Evolutionary conservation across 2,888 invertebrate species (phyloP).

Genomic region (Brachynemurus nebulosus): DNA sequence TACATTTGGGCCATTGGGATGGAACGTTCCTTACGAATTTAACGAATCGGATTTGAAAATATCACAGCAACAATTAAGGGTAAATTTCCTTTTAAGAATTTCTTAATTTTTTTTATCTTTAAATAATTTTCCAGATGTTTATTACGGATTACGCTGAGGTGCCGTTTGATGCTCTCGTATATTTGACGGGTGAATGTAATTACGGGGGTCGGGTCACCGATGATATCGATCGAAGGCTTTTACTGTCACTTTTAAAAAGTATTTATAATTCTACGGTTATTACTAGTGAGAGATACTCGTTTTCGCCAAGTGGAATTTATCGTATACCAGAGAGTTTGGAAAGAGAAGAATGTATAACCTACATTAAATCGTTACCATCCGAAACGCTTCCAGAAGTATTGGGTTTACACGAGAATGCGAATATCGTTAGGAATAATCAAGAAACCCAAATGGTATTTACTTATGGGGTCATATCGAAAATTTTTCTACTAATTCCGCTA

Average conservation of each 20-base stretch:
- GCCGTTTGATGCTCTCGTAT: constrained; percentile 76
- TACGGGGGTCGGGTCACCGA: constrained; percentile 92
- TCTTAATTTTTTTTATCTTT: too few species aligned
- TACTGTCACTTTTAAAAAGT: constrained; percentile 64
- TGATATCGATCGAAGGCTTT: constrained; percentile 77
- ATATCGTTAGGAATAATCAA: constrained; percentile 77
- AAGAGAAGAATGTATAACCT: constrained; percentile 53
- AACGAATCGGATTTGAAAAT: constrained; percentile 86
- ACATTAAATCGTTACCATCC: constrained; percentile 56
- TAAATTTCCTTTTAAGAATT: too few species aligned
- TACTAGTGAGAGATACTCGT: constrained; percentile 44
- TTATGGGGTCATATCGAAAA: too few species aligned
- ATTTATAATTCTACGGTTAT: constrained; percentile 67
- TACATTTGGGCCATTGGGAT: constrained; percentile 88
- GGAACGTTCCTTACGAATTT: constrained; percentile 95
- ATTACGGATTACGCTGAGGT: constrained; percentile 72
- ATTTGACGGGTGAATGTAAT: constrained; percentile 88
- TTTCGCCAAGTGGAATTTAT: constrained; percentile 66
- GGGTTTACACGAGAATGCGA: constrained; percentile 84
- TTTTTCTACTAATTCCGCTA: too few species aligned
- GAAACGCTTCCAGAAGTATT: constrained; percentile 74
- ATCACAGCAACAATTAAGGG: constrained; percentile 69
- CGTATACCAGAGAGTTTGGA: constrained; percentile 57
- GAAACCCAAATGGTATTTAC: too few species aligned
- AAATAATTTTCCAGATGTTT: constrained; percentile 65